These are phyloP conservation scores for Dexiosoma caninum DNA, from an alignment of 2,888 invertebrate genomes.

Conservation along the genomic window DNA sequence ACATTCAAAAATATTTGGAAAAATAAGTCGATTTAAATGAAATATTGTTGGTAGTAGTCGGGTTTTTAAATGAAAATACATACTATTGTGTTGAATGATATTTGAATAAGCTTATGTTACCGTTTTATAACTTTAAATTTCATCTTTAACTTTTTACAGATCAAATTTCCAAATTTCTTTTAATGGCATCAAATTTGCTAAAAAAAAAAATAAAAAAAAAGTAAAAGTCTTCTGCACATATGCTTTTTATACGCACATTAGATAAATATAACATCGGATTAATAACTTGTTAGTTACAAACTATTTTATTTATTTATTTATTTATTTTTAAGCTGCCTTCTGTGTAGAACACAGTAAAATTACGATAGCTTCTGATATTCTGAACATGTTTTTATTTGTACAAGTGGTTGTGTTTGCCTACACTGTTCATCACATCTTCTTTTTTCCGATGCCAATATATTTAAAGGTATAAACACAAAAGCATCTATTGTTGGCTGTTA, in stretches of 20 bases:
- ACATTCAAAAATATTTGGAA: no score
- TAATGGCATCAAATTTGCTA: no score
- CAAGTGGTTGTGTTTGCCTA: not conserved
- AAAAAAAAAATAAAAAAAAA: no score
- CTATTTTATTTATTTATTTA: not conserved
- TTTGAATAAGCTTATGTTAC: no score
- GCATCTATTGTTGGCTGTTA: not conserved
- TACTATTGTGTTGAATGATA: no score
- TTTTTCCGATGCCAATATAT: conserved; percentile 11
- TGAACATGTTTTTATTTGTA: not conserved
- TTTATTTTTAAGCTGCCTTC: not conserved
- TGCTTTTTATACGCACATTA: not conserved
- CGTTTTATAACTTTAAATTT: no score
- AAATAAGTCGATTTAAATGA: no score
- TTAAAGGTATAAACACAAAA: not conserved
- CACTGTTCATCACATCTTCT: conserved; percentile 4
- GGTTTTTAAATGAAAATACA: no score
- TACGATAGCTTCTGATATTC: not conserved
- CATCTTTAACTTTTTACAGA: no score
- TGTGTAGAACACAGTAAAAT: not conserved
- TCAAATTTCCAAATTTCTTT: no score
- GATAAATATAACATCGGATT: not conserved
- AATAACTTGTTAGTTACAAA: not conserved
- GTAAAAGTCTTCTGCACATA: not conserved
- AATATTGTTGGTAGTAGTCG: no score